Evolutionary conservation across 2,113 vertebrate species (phyloP), one percentile per base, ranked within the genome.

Genomic region (Pomatostomus ruficeps): DNA sequence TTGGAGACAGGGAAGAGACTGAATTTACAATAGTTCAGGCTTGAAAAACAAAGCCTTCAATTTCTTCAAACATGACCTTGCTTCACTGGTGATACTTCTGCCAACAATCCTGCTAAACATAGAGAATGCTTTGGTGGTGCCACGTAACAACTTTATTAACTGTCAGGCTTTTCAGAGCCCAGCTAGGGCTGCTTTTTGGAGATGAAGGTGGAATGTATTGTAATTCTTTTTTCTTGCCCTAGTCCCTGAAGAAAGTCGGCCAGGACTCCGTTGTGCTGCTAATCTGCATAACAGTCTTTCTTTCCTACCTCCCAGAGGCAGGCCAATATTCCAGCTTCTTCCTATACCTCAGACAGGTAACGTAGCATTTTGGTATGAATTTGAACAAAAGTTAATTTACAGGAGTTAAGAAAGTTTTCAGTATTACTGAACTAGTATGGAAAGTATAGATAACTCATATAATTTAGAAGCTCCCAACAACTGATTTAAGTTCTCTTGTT

Each of bases 281-380:
- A 6, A 99, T 99, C 97, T 99, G 98, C 95, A 99, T 99, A 62
- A 99, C 98, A 45, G 98, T 99, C 88, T 99, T 99, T 94, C 98
- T 99, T 57, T 99, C 98, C 75, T 98, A 98, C 96, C 98, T 99
- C 72, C 98, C 98, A 0, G 98, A 99, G 96, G 98, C 98, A 43
- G 98, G 98, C 61, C 98, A 99, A 91, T 99, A 98, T 91, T 99
- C 98, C 96, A 99, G 98, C 98, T 99, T 99, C 96, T 99, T 99
- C 95, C 96, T 99, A 65, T 99, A 99, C 97, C 98, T 99, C 97
- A 98, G 98, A 97, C 98, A 99, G 98, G 98, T 99, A 97, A 97
- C 24, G 6, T 3, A 21, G 55, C 1, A 0, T 46, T 80, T 74
- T n/a, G 35, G 6, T 65, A 54, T 1, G 16, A 58, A 61, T 74